Conservation (phyloP, 2,797 vertebrate species). For the Dicrostonyx torquatus region DNA sequence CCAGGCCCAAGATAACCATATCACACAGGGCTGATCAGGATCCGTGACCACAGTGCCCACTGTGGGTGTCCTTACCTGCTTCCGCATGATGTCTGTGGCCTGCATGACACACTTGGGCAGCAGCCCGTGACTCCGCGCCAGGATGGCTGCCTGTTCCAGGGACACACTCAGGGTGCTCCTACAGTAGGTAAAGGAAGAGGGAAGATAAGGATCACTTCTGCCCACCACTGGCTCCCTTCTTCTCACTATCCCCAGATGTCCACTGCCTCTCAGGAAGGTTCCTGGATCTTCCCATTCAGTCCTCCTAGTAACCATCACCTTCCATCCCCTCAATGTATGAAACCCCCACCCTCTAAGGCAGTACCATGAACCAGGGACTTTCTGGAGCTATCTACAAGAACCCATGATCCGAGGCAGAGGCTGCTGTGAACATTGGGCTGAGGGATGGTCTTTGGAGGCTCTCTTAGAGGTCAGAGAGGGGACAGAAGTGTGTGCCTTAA, state of each 20-base stretch:
- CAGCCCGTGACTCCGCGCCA: constrained; percentile 96
- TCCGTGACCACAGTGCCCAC: rapidly evolving
- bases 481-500: not conserved
- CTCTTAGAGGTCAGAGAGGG: not conserved
- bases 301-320: not conserved
- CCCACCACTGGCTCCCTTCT: rapidly evolving
- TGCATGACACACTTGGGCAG: constrained; percentile 98
- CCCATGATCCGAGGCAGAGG: not conserved
- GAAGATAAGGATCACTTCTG: not conserved
- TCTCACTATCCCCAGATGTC: not conserved
- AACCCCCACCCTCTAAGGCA: not conserved
- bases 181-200: not conserved
- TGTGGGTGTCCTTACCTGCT: constrained; percentile 90
- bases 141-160: constrained; percentile 94
- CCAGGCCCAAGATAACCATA: not conserved
- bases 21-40: too few relatives aligned
- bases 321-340: not conserved
- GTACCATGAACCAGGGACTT: rapidly evolving
- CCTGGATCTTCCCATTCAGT: too few relatives aligned
- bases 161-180: constrained; percentile 96
- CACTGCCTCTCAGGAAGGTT: not conserved
- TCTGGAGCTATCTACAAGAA: not conserved
- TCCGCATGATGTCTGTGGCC: constrained; percentile 98
- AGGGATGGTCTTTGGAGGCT: not conserved
- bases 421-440: rapidly evolving